These are phyloP conservation scores for Corydoras sp. DNA, from an alignment of 2,113 vertebrate species.

Conservation along the genomic window DNA sequence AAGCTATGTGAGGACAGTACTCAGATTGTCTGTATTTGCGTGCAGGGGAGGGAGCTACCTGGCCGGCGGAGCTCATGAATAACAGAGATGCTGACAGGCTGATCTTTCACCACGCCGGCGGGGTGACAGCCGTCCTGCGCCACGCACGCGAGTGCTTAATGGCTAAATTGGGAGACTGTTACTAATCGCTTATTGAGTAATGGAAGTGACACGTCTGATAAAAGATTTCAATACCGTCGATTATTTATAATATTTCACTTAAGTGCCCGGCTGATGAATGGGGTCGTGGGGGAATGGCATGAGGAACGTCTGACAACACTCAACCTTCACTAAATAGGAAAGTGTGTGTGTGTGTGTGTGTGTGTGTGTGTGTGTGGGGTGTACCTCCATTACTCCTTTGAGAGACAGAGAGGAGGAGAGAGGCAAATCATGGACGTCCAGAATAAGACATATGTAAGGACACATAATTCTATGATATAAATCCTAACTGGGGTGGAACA, in stretches of 20 bases:
- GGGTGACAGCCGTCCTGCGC: constrained; percentile 55
- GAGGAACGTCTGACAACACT: constrained; percentile 42
- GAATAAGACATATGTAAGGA: neutral
- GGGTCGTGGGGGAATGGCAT: constrained; percentile 54
- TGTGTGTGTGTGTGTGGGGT: constrained; percentile 5
- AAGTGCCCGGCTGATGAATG: constrained; percentile 79
- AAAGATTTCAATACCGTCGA: constrained; percentile 86
- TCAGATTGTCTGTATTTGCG: neutral
- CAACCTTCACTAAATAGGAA: constrained; percentile 33
- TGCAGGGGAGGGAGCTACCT: constrained; percentile 41
- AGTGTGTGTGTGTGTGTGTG: neutral
- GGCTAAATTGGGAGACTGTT: constrained; percentile 75
- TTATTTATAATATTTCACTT: constrained; percentile 87
- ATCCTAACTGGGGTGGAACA: constrained; percentile 1
- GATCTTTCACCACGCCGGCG: constrained; percentile 59
- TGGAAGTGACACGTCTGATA: constrained; percentile 91
- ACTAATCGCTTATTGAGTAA: constrained; percentile 86
- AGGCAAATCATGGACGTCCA: constrained; percentile 2
- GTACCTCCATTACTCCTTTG: constrained; percentile 1
- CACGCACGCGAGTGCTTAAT: constrained; percentile 62
- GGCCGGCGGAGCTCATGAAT: constrained; percentile 59
- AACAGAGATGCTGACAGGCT: constrained; percentile 57
- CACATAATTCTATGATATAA: constrained; percentile 1
- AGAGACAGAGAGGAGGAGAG: neutral
- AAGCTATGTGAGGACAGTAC: neutral